These are phyloP conservation scores for Drosophila prosaltans DNA, from an alignment of 1,140 invertebrate genomes.

Conservation along the genomic window DNA sequence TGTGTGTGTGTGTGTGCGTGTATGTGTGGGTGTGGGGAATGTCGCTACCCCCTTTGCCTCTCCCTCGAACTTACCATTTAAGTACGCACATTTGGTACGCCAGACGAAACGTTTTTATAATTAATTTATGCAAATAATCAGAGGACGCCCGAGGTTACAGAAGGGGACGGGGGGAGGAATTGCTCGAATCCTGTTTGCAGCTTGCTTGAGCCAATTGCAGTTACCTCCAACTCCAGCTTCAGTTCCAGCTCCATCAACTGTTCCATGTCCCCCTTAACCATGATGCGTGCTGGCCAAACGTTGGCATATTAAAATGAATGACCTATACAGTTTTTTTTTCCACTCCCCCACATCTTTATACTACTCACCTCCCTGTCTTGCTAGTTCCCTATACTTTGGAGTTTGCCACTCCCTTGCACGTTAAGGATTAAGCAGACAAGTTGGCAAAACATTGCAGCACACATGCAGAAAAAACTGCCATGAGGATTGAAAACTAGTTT, in stretches of 20 bases:
- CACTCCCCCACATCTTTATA: too few species aligned
- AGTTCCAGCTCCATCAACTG: slow-evolving; percentile 20
- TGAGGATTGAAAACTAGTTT: slow-evolving; percentile 44
- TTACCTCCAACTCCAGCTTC: neutral
- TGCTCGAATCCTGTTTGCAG: slow-evolving; percentile 7
- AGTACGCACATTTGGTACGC: slow-evolving; percentile 59
- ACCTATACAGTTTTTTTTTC: slow-evolving; percentile 50
- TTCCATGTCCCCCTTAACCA: slow-evolving; percentile 3
- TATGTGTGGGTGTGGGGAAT: neutral
- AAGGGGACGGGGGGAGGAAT: neutral
- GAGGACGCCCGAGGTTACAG: slow-evolving; percentile 33
- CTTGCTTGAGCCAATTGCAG: slow-evolving; percentile 44
- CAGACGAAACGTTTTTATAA: slow-evolving; percentile 69
- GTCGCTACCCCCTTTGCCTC: neutral
- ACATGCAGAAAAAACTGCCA: slow-evolving; percentile 31
- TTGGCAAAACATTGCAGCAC: slow-evolving; percentile 65
- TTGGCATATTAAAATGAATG: slow-evolving; percentile 76
- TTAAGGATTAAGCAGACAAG: slow-evolving; percentile 73
- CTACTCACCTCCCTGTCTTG: neutral
- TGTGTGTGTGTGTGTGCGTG: slow-evolving; percentile 13
- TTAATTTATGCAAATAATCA: slow-evolving; percentile 80
- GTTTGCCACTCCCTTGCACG: slow-evolving; percentile 45
- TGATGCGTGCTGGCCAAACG: slow-evolving; percentile 35
- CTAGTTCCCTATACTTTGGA: slow-evolving; percentile 15
- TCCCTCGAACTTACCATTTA: slow-evolving; percentile 6